These are phyloP conservation scores for Malurus melanocephalus DNA, from an alignment of 2,113 vertebrate species.

Conservation along the genomic window DNA sequence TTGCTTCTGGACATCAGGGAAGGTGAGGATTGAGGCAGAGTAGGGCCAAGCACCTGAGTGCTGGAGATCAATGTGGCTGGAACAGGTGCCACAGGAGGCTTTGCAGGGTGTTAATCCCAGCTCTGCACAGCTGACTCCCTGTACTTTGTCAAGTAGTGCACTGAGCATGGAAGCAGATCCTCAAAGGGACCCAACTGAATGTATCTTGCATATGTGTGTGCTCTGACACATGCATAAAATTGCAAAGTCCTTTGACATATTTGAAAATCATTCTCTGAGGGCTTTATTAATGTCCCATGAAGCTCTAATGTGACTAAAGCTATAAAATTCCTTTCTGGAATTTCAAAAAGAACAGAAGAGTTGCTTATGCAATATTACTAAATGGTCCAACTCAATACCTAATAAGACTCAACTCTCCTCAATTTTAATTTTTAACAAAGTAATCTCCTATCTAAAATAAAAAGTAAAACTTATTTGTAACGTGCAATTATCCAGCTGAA, in stretches of 20 bases:
- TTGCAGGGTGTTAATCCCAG: not conserved
- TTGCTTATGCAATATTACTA: not conserved
- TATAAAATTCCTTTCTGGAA: not conserved
- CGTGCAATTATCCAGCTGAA: not conserved
- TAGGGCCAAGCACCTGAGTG: not conserved
- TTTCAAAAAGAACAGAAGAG: not conserved
- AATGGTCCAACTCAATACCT: not conserved
- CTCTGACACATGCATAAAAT: not conserved
- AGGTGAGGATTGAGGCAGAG: not conserved
- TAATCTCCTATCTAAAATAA: not conserved
- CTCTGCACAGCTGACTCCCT: not conserved
- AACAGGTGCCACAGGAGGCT: not conserved
- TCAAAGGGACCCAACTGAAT: not conserved
- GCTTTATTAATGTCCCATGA: not conserved
- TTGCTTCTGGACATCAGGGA: not conserved
- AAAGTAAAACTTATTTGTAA: not conserved
- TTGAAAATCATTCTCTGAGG: not conserved
- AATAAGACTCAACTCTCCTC: not conserved
- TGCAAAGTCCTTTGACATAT: not conserved
- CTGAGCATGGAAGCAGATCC: not conserved
- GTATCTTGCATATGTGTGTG: not conserved
- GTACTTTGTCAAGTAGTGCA: not conserved
- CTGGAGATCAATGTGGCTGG: fast-evolving
- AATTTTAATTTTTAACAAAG: not conserved
- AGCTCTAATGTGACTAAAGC: not conserved